phyloP scores from a whole-genome alignment of 2,113 vertebrate species.

The Alectura lathami region DNA sequence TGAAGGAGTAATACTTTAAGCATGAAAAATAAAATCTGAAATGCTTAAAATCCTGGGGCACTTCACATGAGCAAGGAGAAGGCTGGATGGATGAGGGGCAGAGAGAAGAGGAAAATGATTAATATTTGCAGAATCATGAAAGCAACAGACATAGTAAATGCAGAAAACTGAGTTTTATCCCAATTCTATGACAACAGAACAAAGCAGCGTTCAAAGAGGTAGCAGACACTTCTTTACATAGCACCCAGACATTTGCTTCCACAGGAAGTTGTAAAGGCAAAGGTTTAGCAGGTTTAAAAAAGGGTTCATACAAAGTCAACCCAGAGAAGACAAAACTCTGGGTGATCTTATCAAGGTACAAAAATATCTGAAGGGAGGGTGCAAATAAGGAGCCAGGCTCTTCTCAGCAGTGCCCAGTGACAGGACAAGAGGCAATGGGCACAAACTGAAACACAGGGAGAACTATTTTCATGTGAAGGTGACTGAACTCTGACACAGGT shows the following conservation, averaged over 20 bases:
- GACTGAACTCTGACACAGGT: background rate
- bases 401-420: background rate
- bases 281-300: background rate
- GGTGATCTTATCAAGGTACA: background rate
- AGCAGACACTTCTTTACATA: background rate
- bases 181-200: background rate
- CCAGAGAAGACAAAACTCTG: background rate
- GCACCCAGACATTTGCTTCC: rapidly evolving
- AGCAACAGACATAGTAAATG: background rate
- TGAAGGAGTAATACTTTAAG: no score
- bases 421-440: background rate
- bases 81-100: background rate
- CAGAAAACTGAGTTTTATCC: background rate
- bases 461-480: background rate
- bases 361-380: background rate
- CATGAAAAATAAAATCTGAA: rapidly evolving
- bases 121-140: background rate
- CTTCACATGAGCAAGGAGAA: background rate
- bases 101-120: background rate
- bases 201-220: background rate
- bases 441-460: background rate
- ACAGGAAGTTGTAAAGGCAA: background rate
- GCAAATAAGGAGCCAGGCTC: background rate
- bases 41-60: background rate
- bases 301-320: background rate